These are phyloP conservation scores for Neocrepidodera transversa DNA, from an alignment of 2,888 invertebrate species.

Conservation along the genomic window DNA sequence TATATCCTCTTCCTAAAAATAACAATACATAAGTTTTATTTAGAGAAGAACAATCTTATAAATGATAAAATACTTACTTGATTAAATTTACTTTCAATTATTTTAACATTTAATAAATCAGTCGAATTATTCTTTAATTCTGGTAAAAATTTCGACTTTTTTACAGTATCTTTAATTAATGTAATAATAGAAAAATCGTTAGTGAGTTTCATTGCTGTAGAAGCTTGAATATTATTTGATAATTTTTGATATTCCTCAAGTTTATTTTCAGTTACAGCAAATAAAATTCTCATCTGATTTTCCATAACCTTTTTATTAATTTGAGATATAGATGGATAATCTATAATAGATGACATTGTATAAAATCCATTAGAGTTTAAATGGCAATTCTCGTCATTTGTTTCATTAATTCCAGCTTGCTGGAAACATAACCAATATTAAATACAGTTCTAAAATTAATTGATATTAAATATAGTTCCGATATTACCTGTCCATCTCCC, in stretches of 20 bases:
- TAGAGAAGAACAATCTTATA: no score
- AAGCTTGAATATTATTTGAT: not conserved
- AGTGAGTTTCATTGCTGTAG: not conserved
- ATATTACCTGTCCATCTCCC: not conserved
- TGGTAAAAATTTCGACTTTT: no score
- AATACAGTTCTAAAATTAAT: no score
- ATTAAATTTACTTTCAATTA: no score
- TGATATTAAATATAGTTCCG: no score
- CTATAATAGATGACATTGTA: not conserved
- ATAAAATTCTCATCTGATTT: not conserved
- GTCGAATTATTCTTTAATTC: no score
- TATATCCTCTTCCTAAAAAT: no score
- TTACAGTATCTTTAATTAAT: no score
- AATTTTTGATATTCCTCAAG: not conserved
- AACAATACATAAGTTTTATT: no score
- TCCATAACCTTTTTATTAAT: not conserved
- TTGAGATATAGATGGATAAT: not conserved
- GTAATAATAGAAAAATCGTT: not conserved
- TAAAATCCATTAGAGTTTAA: not conserved
- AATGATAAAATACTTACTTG: no score
- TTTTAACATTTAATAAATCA: no score
- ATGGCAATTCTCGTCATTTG: not conserved
- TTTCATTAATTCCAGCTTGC: not conserved
- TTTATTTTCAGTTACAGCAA: not conserved
- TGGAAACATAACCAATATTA: not conserved